Base-by-base conservation (phyloP, 2,888 invertebrate genomes). In the Megalurothrips usitatus region DNA sequence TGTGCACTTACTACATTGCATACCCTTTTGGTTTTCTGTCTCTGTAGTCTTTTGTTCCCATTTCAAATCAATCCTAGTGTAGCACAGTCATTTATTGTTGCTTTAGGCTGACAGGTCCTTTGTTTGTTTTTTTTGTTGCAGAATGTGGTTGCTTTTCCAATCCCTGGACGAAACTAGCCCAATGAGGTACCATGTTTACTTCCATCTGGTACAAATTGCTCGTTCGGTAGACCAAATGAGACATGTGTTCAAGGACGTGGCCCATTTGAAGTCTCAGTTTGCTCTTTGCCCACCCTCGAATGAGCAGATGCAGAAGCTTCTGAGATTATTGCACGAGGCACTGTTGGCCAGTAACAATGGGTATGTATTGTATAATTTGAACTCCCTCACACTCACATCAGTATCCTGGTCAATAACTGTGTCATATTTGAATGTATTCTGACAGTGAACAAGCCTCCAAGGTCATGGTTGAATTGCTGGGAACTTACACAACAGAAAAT, bases 401-500 rank as follows among this genome's bases (percentile, higher is more conserved):
- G 80, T 79, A 48, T 23, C 63, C 84, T 34, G 6, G 6, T 43
- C 34, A 43, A 75, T 79, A 80, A 80, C 81, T 81, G 80, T 80
- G 48, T 58, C 79, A 49, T n/a, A 80, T 78, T 79, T 19, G 78
- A 81, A 82, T 75, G 43, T 82, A 68, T 81, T 82, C 83, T 86
- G 88, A 26, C 87, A 95, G 96, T 87, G 97, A 97, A 86, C 90
- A 95, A 85, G 97, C 97, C 43, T 94, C 97, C 26, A 96, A 96
- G 87, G 97, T 98, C 6, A 99, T 99, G 99, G 94, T 98, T 83
- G 98, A 98, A 87, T 89, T 99, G 0, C 89, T 99, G 81, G 96
- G 96, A 43, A 98, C 99, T 0, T 99, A 99, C 88, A 98, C 97
- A 43, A 94, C 97, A 82, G 98, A 98, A 86, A 98, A 98, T 88